Base-by-base conservation (phyloP, 2,113 vertebrate genomes). In the Datnioides undecimradiatus region DNA sequence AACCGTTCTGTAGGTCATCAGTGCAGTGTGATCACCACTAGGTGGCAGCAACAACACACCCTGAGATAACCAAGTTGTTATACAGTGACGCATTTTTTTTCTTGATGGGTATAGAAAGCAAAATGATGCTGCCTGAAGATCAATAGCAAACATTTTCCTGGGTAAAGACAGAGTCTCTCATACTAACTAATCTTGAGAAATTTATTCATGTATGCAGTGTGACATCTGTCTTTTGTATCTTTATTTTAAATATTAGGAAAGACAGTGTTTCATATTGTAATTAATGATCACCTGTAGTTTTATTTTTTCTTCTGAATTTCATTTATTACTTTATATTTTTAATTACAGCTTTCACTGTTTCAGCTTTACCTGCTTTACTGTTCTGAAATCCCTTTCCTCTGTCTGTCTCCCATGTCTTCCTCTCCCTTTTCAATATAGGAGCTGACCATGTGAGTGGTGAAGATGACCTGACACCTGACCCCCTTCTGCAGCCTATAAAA, bases 381-480 rank as follows among this genome's bases (percentile, higher is more conserved):
- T 16, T 62, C 13, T 48, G 36, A n/a, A 51, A 29, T 52, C 5
- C 7, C 46, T 34, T 60, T 25, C 25, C 13, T 52, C 1, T 63
- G 43, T 29, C 8, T 69, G 31, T 14, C 29, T 72, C 40, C 64
- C 68, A 48, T 48, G 41, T 62, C 21, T 73, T 45, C 73, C 46
- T 77, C 12, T 65, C 19, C 27, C 27, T 43, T 19, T 68, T 34
- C 40, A 21, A n/a, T 45, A 25, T 10, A 96, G 95, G 95, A 96
- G 89, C 91, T 96, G 91, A 96, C 95, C 87, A 96, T 96, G 95
- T 96, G 89, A 94, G 66, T 55, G 51, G 79, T 64, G 87, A 90
- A 70, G 82, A 83, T 31, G 57, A 59, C 74, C 43, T 51, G 49
- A 79, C 80, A 78, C 58, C 55, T 76, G 58, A 60, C 51, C 63